Percentiles rank a stretch among this genome's conserved stretches.
phyloP scores from a whole-genome alignment of 2,888 invertebrate species.

The Synanthedon vespiformis region DNA sequence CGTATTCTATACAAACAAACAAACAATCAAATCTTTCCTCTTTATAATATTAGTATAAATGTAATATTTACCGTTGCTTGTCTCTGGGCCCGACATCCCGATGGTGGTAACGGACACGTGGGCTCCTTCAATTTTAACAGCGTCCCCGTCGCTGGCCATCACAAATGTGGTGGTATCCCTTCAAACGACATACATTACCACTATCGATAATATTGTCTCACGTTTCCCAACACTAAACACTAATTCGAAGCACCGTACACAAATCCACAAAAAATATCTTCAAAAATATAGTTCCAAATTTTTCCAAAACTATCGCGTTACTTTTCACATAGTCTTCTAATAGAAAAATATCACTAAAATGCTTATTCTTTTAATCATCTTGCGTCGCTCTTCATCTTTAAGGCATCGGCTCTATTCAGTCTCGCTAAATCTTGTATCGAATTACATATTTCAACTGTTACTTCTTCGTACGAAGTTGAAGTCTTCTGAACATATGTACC shows the following conservation, averaged over 20 bases:
- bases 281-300: slow-evolving; percentile 35
- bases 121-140: slow-evolving; percentile 62
- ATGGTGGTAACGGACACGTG: slow-evolving; percentile 86
- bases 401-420: slow-evolving; percentile 51
- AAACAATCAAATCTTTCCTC: no score
- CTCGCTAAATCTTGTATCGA: slow-evolving; percentile 25
- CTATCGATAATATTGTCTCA: slow-evolving; percentile 34
- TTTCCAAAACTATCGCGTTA: slow-evolving; percentile 29
- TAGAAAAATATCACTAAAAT: slow-evolving; percentile 28
- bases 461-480: slow-evolving; percentile 10
- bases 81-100: slow-evolving; percentile 74
- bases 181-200: slow-evolving; percentile 23
- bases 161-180: slow-evolving; percentile 18
- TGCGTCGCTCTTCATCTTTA: slow-evolving; percentile 40
- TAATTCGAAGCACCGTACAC: slow-evolving; percentile 37
- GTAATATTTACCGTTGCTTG: slow-evolving; percentile 61
- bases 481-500: slow-evolving; percentile 12
- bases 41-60: background rate
- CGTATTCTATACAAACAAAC: no score
- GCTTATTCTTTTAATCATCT: slow-evolving; percentile 35
- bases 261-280: slow-evolving; percentile 28
- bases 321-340: slow-evolving; percentile 27
- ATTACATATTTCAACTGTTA: slow-evolving; percentile 24
- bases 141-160: slow-evolving; percentile 58
- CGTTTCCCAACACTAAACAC: slow-evolving; percentile 38